Evolutionary conservation across 2,113 vertebrate genomes (phyloP).

Genomic region (Pongo pygmaeus): DNA sequence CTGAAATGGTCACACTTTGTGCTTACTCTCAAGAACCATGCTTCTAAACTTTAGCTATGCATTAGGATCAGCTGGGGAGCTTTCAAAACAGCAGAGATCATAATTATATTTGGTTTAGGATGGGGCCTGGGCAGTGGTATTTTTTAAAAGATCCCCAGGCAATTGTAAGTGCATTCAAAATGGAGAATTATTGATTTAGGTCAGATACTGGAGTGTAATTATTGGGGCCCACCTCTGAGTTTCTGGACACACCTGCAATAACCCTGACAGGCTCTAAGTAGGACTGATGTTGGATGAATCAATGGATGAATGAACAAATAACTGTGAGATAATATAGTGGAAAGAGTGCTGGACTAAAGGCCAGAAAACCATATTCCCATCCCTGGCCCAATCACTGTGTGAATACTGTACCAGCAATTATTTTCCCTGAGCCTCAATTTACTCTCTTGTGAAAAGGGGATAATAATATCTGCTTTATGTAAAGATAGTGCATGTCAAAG

Average conservation of each 20-base stretch:
- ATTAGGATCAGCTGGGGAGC: neutral
- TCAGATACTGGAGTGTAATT: neutral
- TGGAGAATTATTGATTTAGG: slow-evolving; percentile 5
- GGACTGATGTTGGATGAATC: neutral
- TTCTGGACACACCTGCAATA: neutral
- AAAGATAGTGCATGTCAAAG: neutral
- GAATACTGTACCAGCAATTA: neutral
- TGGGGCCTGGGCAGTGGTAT: neutral
- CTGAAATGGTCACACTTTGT: neutral
- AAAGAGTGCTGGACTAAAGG: neutral
- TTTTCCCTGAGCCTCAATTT: neutral
- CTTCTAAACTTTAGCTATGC: neutral
- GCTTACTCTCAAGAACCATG: neutral
- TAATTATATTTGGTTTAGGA: neutral
- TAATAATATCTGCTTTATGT: neutral
- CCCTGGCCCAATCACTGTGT: neutral
- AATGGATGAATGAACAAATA: neutral
- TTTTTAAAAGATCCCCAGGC: slow-evolving; percentile 40
- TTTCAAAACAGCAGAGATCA: slow-evolving; percentile 11
- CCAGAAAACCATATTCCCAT: neutral
- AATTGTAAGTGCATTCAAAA: slow-evolving; percentile 43
- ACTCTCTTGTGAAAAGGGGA: neutral
- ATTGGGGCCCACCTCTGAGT: neutral
- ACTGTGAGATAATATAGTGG: neutral
- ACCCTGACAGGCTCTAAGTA: neutral